Percentiles rank a stretch among this genome's conserved stretches.
These are phyloP conservation scores for Pegoplata infirma DNA, from an alignment of 2,888 invertebrate genomes.

Conservation along the genomic window DNA sequence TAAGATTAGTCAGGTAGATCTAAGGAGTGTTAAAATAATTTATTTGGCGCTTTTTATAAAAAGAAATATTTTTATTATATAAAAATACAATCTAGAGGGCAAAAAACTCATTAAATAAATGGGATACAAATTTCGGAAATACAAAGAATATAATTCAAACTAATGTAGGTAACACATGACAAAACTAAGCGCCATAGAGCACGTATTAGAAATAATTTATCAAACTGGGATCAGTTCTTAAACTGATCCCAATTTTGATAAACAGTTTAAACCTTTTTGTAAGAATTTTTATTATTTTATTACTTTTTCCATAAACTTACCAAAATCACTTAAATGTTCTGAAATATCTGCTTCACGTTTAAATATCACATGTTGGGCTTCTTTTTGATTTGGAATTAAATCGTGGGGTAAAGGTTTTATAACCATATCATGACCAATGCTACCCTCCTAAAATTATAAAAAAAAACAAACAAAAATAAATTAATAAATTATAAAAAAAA, in stretches of 20 bases:
- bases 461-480: slow-evolving; percentile 11
- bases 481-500: slow-evolving; percentile 23
- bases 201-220: too few relatives aligned
- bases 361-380: slow-evolving; percentile 89
- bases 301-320: too few relatives aligned
- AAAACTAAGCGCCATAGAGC: too few relatives aligned
- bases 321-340: slow-evolving; percentile 88
- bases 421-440: slow-evolving; percentile 92
- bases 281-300: too few relatives aligned
- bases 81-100: not conserved
- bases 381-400: slow-evolving; percentile 78
- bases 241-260: too few relatives aligned
- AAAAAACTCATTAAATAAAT: not conserved
- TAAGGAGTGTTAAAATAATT: not conserved
- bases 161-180: too few relatives aligned
- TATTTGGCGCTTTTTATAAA: not conserved
- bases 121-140: not conserved
- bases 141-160: too few relatives aligned
- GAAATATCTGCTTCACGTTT: slow-evolving; percentile 79
- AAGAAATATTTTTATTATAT: not conserved
- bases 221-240: too few relatives aligned
- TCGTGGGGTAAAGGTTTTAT: slow-evolving; percentile 91
- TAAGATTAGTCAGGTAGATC: slow-evolving; percentile 19
- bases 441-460: slow-evolving; percentile 88
- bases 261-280: too few relatives aligned